phyloP scores from a whole-genome alignment of 92 coral and sea anemone genomes.

The Phenganax subtilis region DNA sequence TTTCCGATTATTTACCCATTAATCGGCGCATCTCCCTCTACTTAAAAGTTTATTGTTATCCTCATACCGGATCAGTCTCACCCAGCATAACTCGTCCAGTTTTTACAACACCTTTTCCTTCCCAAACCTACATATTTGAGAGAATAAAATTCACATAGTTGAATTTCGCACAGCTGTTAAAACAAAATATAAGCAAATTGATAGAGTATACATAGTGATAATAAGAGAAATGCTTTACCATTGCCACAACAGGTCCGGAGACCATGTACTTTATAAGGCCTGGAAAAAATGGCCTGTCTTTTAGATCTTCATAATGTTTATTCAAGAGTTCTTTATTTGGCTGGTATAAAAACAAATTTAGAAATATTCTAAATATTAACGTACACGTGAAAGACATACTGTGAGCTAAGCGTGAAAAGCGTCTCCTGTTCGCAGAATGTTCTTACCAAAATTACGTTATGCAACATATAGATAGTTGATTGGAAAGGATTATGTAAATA shows the following conservation, averaged over 20 bases:
- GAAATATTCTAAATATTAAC: neutral
- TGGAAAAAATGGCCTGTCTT: slow-evolving; percentile 75
- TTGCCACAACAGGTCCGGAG: slow-evolving; percentile 92
- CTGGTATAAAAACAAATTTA: slow-evolving; percentile 35
- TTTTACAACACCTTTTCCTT: slow-evolving; percentile 85
- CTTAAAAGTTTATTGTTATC: neutral
- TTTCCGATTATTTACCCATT: too few species aligned
- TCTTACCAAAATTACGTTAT: too few species aligned
- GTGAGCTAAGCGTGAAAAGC: neutral
- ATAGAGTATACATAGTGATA: neutral
- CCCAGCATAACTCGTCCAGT: slow-evolving; percentile 96
- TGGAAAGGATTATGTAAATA: too few species aligned
- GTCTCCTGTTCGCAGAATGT: neutral
- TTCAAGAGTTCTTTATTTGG: slow-evolving; percentile 68
- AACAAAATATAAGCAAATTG: neutral
- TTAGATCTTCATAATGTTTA: slow-evolving; percentile 80
- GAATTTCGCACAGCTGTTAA: neutral
- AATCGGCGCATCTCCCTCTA: too few species aligned
- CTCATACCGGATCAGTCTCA: slow-evolving; percentile 83
- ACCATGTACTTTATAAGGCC: slow-evolving; percentile 81
- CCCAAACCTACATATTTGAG: slow-evolving; percentile 69
- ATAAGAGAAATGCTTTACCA: slow-evolving; percentile 53
- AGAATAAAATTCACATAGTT: too few species aligned
- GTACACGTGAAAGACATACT: neutral
- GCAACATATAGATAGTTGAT: too few species aligned